A percentile compares a stretch with the other conserved stretches of the same genome.
Conservation (phyloP, 2,888 invertebrate genomes). For the Drosophila neoperkinsi region DNA sequence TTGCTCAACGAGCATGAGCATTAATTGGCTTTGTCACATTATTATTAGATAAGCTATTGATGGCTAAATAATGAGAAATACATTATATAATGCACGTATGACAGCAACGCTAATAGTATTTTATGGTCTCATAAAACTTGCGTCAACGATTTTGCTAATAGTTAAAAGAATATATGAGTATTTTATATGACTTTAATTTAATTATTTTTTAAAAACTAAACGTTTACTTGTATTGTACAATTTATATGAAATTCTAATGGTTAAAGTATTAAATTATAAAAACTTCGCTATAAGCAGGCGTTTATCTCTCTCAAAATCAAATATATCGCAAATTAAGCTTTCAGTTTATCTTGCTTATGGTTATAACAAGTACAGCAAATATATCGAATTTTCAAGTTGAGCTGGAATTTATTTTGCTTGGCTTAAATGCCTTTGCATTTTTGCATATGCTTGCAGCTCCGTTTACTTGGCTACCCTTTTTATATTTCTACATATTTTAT, state of each 20-base stretch:
- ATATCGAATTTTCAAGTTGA: conserved; percentile 37
- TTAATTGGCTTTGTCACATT: conserved; percentile 20
- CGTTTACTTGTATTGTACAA: neutral
- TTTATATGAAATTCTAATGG: too few relatives aligned
- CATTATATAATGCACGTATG: neutral
- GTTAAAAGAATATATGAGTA: neutral
- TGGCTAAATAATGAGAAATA: neutral
- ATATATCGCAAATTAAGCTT: neutral
- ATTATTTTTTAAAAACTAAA: neutral
- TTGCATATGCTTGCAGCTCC: conserved; percentile 49
- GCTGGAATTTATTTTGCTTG: conserved; percentile 30
- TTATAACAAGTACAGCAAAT: conserved; percentile 16
- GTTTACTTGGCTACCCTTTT: conserved; percentile 13
- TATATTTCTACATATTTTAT: conserved; percentile 34
- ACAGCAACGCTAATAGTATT: neutral
- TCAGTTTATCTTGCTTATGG: conserved; percentile 9
- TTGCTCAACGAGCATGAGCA: conserved; percentile 5
- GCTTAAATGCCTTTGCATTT: conserved; percentile 25
- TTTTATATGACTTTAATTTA: neutral
- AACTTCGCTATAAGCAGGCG: neutral
- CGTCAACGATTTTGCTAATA: neutral
- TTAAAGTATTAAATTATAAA: neutral
- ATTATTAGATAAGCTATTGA: conserved; percentile 5
- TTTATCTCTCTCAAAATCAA: neutral
- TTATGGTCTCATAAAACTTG: neutral